Base-by-base conservation (phyloP, 2,113 vertebrate species). In the Origma solitaria region DNA sequence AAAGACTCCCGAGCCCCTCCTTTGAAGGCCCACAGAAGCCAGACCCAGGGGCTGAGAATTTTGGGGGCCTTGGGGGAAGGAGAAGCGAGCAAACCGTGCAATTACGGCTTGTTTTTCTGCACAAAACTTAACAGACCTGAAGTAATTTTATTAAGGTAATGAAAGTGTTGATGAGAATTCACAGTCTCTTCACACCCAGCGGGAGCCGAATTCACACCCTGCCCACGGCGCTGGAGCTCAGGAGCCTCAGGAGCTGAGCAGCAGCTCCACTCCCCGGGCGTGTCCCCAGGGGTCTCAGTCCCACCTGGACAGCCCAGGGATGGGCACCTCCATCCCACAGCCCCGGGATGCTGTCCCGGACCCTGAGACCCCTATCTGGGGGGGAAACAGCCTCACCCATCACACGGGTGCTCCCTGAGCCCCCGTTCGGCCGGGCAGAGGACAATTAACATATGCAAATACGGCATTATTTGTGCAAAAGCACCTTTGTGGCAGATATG, bases 111-210 rank as follows among this genome's bases (percentile, higher is more conserved):
- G 33, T 86, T 86, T 90, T 92, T 47, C 94, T 88, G 91, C 69
- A 40, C 16, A 54, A 90, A 80, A 37, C 68, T 81, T 47, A 65
- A 83, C 56, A 94, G 82, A 83, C 83, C 77, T 35, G 58, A 88
- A 84, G 83, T 84, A 47, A 94, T 94, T 89, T 86, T 84, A 92
- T 93, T 94, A 96, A 94, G 91, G 83, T 68, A 94, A 88, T 90
- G 94, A 31, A 93, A 92, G 69, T 25, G 49, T 79, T 86, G 91
- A 42, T 70, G 80, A 83, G 83, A 81, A 88, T 92, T 95, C 95
- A 65, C 33, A 92, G 91, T 37, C 86, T 88, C 77, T 94, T 93
- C 83, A 78, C 91, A 91, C 92, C 88, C 94, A 71, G 94, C 50
- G 4, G 0, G 15, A 92, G 84, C 76, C 60, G 40, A 47, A 68